Percentiles rank a stretch among this genome's conserved stretches.
phyloP scores from a whole-genome alignment of 1,140 invertebrate genomes.

The Trichonephila inaurata region DNA sequence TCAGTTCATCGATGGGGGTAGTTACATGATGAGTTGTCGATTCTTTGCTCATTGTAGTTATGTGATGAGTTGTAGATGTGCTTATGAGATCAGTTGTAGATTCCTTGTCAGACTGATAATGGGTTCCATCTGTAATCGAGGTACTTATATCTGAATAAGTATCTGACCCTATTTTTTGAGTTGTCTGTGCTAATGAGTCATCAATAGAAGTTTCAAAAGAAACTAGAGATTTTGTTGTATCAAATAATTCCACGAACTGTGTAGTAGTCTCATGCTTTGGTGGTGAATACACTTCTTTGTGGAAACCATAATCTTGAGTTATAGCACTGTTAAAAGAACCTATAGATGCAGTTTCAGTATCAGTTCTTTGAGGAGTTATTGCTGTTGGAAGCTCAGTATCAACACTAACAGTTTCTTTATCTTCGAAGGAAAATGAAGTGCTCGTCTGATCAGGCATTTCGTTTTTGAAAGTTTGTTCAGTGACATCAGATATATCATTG shows the following conservation, averaged over 20 bases:
- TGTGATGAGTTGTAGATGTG: too few species aligned
- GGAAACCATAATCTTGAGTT: constrained; percentile 57
- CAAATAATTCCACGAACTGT: not conserved
- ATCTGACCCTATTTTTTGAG: not conserved
- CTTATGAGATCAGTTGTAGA: not conserved
- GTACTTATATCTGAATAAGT: not conserved
- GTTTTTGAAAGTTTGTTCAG: not conserved
- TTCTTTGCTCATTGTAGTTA: too few species aligned
- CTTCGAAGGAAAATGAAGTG: not conserved
- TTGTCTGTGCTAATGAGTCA: not conserved
- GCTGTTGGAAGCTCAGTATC: not conserved
- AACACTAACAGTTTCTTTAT: not conserved
- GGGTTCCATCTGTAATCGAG: not conserved
- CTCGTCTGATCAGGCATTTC: not conserved
- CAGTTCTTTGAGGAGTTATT: not conserved
- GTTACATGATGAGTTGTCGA: not conserved
- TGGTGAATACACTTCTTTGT: constrained; percentile 29
- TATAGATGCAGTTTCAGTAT: not conserved
- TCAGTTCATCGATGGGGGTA: not conserved
- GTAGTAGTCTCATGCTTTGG: constrained; percentile 12
- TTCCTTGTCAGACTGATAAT: not conserved
- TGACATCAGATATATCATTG: not conserved
- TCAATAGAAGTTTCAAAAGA: not conserved
- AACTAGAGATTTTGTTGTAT: not conserved
- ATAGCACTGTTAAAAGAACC: not conserved